Conservation (phyloP, 64 coral and sea anemone species). For the Montipora efflorescens region DNA sequence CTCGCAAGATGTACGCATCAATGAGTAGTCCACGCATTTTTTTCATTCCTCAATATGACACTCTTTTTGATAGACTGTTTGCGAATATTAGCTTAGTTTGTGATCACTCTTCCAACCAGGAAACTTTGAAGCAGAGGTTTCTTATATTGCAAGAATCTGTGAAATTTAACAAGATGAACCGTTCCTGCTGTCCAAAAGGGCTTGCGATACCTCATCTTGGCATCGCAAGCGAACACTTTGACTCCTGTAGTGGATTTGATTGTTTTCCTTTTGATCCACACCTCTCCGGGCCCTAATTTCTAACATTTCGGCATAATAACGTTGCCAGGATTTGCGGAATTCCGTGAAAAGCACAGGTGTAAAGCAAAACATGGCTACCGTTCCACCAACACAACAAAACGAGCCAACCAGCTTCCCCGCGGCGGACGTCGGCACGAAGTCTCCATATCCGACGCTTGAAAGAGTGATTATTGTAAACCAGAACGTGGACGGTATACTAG, state of each 20-base stretch:
- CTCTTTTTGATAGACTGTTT: background rate
- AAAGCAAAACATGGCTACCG: constrained; percentile 78
- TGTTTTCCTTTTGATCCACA: background rate
- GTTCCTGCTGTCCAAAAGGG: constrained; percentile 1
- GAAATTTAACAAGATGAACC: background rate
- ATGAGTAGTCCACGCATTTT: no score
- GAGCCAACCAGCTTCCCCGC: constrained; percentile 75
- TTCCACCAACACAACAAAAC: constrained; percentile 63
- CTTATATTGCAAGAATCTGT: background rate
- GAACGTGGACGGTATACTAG: constrained; percentile 72
- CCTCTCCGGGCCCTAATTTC: constrained; percentile 24
- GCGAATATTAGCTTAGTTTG: background rate
- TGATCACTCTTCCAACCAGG: background rate
- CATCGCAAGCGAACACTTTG: constrained; percentile 40
- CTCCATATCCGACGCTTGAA: constrained; percentile 81
- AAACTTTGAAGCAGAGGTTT: background rate
- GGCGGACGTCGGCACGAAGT: constrained; percentile 61
- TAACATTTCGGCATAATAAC: constrained; percentile 42
- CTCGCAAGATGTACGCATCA: no score
- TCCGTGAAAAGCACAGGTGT: constrained; percentile 76
- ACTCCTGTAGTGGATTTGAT: constrained; percentile 34
- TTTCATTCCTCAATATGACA: no score
- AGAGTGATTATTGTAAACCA: constrained; percentile 81
- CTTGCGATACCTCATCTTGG: constrained; percentile 25
- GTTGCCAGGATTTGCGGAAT: constrained; percentile 67